These are phyloP conservation scores for Nothocercus nigrocapillus DNA, from an alignment of 2,113 vertebrate genomes.

Conservation along the genomic window DNA sequence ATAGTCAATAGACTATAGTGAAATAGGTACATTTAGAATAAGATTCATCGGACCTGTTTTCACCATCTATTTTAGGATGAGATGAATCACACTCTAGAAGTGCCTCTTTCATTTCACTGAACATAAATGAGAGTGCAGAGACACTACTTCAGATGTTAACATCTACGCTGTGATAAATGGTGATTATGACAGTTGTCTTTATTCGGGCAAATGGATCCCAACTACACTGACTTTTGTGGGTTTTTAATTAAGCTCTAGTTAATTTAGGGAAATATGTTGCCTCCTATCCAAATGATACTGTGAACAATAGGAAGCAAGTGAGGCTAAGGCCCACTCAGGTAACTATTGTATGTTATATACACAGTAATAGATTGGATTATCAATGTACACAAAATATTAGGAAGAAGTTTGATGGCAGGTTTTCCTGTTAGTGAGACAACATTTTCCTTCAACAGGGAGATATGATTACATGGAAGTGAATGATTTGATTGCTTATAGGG, in stretches of 20 bases:
- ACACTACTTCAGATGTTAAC: background rate
- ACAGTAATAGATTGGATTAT: background rate
- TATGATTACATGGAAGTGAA: background rate
- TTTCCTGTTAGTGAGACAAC: background rate
- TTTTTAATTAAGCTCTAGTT: background rate
- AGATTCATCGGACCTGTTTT: constrained; percentile 16
- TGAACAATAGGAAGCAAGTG: background rate
- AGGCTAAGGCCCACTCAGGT: background rate
- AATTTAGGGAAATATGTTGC: background rate
- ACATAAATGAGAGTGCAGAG: background rate
- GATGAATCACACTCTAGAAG: background rate
- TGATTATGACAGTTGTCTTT: background rate
- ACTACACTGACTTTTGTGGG: background rate
- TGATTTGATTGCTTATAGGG: constrained; percentile 48
- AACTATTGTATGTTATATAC: background rate
- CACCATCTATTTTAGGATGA: background rate
- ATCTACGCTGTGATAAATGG: background rate
- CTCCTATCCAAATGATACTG: background rate
- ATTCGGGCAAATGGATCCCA: background rate
- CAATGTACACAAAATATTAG: background rate
- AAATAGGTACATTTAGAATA: background rate
- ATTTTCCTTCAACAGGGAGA: background rate
- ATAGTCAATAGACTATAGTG: background rate
- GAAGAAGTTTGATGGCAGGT: background rate
- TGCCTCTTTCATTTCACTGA: constrained; percentile 23